phyloP scores from a whole-genome alignment of 2,888 invertebrate genomes.

The Malthinus seriepunctatus region DNA sequence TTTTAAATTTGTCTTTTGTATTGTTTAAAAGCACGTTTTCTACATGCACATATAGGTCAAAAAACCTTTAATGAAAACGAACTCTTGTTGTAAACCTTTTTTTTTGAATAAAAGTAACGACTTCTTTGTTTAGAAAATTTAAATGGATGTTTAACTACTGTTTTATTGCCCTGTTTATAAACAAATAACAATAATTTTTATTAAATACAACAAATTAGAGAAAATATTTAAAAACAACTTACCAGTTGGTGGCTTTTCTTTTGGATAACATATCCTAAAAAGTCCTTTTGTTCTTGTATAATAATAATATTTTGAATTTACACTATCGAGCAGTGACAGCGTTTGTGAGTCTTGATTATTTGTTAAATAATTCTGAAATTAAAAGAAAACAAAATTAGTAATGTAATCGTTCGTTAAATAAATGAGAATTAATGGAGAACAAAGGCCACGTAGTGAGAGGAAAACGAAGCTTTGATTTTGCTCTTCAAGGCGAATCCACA shows the following conservation, averaged over 20 bases:
- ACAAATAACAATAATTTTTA: not conserved
- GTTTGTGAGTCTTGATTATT: constrained; percentile 72
- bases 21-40: constrained; percentile 18
- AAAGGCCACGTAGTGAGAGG: too few species aligned
- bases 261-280: constrained; percentile 93
- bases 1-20: constrained; percentile 2
- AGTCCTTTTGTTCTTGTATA: constrained; percentile 92
- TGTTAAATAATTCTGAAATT: constrained; percentile 71
- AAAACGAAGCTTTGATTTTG: too few species aligned
- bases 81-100: not conserved
- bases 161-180: not conserved
- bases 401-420: too few species aligned
- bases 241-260: constrained; percentile 86
- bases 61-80: constrained; percentile 9
- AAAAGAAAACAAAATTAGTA: constrained; percentile 39
- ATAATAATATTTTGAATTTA: constrained; percentile 86
- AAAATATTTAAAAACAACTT: constrained; percentile 39
- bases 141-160: not conserved
- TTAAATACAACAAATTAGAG: not conserved
- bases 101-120: not conserved
- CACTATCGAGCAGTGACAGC: constrained; percentile 71
- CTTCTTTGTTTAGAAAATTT: not conserved
- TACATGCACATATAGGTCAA: constrained; percentile 8
- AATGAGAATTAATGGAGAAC: too few species aligned
- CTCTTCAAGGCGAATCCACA: too few species aligned